Evolutionary conservation across 2,113 vertebrate species (phyloP), one percentile per base, ranked within the genome.

Genomic region (Hemibagrus wyckioides): DNA sequence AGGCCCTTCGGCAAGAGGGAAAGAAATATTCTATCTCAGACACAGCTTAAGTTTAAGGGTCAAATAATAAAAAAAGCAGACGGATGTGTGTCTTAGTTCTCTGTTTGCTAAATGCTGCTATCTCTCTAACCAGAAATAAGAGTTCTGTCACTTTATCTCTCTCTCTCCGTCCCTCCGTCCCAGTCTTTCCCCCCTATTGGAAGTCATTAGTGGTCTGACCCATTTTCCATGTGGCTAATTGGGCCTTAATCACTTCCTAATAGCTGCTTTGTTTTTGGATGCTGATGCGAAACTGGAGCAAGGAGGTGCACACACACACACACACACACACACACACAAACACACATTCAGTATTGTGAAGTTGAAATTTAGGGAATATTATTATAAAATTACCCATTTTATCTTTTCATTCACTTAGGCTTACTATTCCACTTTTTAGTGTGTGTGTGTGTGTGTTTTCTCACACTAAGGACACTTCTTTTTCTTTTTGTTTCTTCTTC

Each of bases 221-320:
- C 93, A 95, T 91, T 95, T 94, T 92, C 92, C 89, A 91, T 91
- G 91, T 89, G 86, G 91, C 93, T 94, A 95, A 96, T 95, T 95
- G 93, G 92, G 85, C 88, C 80, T 89, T 93, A 95, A 95, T 94
- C 92, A 94, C 92, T 92, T 94, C 92, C 94, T 95, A 94, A 94
- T 94, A 91, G 92, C 84, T 19, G 87, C 92, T 92, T 94, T 94
- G 93, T 95, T 94, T 93, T 82, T 91, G 87, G 82, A 90, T 79
- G 11, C 89, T 94, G 93, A 94, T 90, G 85, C 90, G 89, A 87
- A 92, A 91, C 57, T 82, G 89, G 85, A 69, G 41, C 83, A 88
- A 80, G 88, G n/a, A 79, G 76, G 85, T 25, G n/a, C 25, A 17
- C 73, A 15, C 73, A 48, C 73, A 48, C 73, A 48, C 39, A 48